phyloP scores from a whole-genome alignment of 2,113 vertebrate genomes.

The Nannospalax galili region DNA sequence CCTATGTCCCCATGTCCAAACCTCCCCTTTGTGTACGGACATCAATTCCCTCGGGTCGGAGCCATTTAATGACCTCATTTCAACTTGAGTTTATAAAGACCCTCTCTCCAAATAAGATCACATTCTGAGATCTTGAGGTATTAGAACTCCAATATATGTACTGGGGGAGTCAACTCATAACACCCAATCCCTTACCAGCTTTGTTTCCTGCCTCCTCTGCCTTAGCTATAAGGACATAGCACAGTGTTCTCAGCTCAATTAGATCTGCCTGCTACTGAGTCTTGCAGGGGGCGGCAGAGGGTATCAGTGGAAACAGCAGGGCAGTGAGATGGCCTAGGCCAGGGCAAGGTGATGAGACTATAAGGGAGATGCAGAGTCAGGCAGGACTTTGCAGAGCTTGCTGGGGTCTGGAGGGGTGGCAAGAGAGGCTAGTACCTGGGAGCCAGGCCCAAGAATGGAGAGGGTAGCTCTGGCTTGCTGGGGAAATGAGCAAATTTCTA shows the following conservation, averaged over 20 bases:
- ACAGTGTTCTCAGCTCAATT: background rate
- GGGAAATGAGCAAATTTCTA: background rate
- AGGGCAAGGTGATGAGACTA: background rate
- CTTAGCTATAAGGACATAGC: background rate
- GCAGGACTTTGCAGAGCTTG: background rate
- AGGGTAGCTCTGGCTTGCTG: background rate
- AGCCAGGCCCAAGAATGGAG: background rate
- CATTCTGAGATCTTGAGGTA: background rate
- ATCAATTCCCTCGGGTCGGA: background rate
- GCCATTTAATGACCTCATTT: background rate
- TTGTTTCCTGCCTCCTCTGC: background rate
- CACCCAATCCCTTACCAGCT: background rate
- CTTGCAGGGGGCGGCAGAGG: background rate
- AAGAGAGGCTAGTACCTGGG: background rate
- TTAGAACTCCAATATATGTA: background rate
- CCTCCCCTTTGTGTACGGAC: background rate
- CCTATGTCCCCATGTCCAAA: background rate
- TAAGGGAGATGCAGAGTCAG: background rate
- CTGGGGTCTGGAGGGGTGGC: no score
- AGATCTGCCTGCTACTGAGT: background rate
- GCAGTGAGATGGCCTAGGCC: background rate
- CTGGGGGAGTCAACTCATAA: background rate
- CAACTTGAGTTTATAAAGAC: background rate
- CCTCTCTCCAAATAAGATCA: background rate
- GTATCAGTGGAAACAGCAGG: background rate